phyloP scores from a whole-genome alignment of 2,113 vertebrate genomes.

The Anolis carolinensis region DNA sequence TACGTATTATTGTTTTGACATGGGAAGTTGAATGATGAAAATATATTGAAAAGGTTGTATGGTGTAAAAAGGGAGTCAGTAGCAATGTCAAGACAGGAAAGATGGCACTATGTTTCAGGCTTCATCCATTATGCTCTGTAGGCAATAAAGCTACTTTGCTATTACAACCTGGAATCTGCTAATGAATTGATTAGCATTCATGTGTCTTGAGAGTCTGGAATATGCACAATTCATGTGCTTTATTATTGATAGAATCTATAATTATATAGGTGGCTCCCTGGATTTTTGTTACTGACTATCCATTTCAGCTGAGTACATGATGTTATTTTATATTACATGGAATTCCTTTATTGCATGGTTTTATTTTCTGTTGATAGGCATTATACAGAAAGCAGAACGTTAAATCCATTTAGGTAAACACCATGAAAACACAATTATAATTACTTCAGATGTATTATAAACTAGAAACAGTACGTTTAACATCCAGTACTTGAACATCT shows the following conservation, averaged over 20 bases:
- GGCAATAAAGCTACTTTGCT: conserved; percentile 72
- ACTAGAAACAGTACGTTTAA: conserved; percentile 48
- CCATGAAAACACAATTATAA: conserved; percentile 54
- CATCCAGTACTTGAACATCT: not conserved
- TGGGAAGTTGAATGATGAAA: conserved; percentile 66
- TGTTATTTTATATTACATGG: conserved; percentile 70
- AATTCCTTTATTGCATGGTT: conserved; percentile 66
- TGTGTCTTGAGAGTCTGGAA: conserved; percentile 76
- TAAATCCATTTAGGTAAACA: conserved; percentile 60
- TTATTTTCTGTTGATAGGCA: conserved; percentile 74
- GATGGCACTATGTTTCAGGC: conserved; percentile 15
- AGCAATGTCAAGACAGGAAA: conserved; percentile 73
- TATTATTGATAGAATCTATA: conserved; percentile 76
- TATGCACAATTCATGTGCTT: conserved; percentile 74
- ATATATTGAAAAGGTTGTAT: conserved; percentile 72
- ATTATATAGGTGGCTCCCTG: conserved; percentile 75
- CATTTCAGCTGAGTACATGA: conserved; percentile 55
- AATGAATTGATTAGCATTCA: conserved; percentile 82
- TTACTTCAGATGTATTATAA: conserved; percentile 32
- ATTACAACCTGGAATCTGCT: conserved; percentile 75
- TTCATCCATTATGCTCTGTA: conserved; percentile 62
- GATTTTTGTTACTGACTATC: conserved; percentile 67
- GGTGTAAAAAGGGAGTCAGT: conserved; percentile 72
- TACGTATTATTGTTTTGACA: conserved; percentile 69
- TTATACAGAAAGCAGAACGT: conserved; percentile 67